Base-by-base conservation (phyloP, 2,888 invertebrate species). In the Diachrysia chrysitis region DNA sequence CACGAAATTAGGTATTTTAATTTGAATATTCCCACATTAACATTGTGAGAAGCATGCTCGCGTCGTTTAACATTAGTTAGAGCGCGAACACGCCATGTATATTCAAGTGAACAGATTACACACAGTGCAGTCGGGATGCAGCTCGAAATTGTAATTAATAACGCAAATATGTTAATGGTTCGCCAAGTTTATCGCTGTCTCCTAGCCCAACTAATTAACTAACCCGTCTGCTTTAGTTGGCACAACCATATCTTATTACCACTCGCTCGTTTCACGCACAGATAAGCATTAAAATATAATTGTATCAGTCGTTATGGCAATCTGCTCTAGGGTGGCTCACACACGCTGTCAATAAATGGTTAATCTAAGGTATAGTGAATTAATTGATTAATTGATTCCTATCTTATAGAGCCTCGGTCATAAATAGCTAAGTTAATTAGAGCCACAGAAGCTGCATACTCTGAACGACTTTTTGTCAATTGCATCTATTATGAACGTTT, bases 401-500 rank as follows among this genome's bases (percentile, higher is more conserved):
- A 66, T 79, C 69, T 56, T 25, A 66, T 10, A 53, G 35, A 63
- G 16, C 63, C 61, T 48, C 63, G 55, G 53, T 63, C 72, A 69
- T 73, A 63, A 84, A 76, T 69, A 73, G 68, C 53, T 70, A 55
- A 71, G 46, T 12, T 82, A 80, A 76, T 71, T 71, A 73, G 56
- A 48, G 14, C 7, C 17, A 23, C 32, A 61, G 48, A 55, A 29
- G 19, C 64, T 63, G 68, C 64, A 69, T 71, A 58, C 57, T 56
- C 25, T 32, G 35, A 64, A 63, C 75, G 6, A 66, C 58, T 76
- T 76, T 68, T 76, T 83, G 78, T 71, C 64, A 77, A 62, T 62
- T n/a, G 72, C 58, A 70, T 76, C 62, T 70, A 64, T 71, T 79
- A 71, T 58, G 72, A 75, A 69, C 53, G 48, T 71, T 83, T 87